Percentiles rank a stretch among this genome's conserved stretches.
These are phyloP conservation scores for Camponotus pennsylvanicus DNA, from an alignment of 1,140 invertebrate species.

Conservation along the genomic window DNA sequence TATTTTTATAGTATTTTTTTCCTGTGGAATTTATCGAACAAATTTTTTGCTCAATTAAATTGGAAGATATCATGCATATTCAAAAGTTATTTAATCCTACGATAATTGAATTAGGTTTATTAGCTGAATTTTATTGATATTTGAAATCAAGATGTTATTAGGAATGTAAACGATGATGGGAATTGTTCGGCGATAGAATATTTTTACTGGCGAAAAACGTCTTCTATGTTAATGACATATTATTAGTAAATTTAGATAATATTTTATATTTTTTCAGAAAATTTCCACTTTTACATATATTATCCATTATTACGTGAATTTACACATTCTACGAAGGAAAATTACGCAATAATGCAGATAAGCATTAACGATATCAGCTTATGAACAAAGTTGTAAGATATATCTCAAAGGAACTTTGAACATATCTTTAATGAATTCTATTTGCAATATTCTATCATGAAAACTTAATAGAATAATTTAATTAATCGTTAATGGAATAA, in stretches of 20 bases:
- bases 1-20: neutral
- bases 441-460: neutral
- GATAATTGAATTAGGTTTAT: neutral
- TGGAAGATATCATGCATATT: neutral
- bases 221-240: neutral
- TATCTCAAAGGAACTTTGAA: neutral
- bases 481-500: neutral
- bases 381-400: slow-evolving; percentile 17
- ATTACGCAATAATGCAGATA: slow-evolving; percentile 5
- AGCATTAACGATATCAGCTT: neutral
- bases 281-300: neutral
- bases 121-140: neutral
- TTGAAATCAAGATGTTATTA: neutral
- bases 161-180: neutral
- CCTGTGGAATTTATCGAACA: neutral
- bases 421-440: neutral
- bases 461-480: neutral
- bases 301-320: neutral
- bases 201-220: neutral
- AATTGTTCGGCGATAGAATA: neutral
- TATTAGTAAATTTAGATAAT: neutral
- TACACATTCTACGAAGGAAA: neutral
- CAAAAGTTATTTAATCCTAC: neutral
- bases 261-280: neutral
- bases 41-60: neutral